phyloP scores from a whole-genome alignment of 2,888 invertebrate genomes.

The Agrotis segetum region DNA sequence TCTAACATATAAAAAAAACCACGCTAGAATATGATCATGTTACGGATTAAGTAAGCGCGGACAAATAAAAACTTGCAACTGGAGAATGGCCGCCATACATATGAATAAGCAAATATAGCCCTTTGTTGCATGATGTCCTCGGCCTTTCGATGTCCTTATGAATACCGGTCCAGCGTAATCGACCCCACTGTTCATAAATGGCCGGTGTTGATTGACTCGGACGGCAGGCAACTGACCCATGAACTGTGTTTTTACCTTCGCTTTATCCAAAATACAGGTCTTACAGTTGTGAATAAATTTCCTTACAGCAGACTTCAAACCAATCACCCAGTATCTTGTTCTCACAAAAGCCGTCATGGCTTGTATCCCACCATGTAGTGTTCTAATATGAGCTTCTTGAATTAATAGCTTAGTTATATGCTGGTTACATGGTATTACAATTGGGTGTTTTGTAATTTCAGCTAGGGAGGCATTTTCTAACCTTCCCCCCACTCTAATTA shows the following conservation, averaged over 20 bases:
- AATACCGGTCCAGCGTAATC: background rate
- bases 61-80: too few species aligned
- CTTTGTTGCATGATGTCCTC: background rate
- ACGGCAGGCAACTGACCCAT: background rate
- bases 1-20: too few species aligned
- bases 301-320: constrained; percentile 18
- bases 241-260: background rate
- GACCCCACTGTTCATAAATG: background rate
- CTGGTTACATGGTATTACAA: constrained; percentile 9
- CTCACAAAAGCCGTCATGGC: constrained; percentile 4
- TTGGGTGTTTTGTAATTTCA: constrained; percentile 17
- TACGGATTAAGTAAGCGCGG: too few species aligned
- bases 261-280: background rate
- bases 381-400: constrained; percentile 30
- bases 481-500: constrained; percentile 50
- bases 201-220: background rate
- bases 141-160: background rate
- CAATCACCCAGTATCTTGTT: constrained; percentile 1
- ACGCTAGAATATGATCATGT: too few species aligned
- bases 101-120: background rate
- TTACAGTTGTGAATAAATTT: constrained; percentile 2
- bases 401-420: constrained; percentile 45
- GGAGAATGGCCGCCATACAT: too few species aligned
- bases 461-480: constrained; percentile 29
- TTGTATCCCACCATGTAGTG: background rate